Evolutionary conservation across 2,888 invertebrate genomes (phyloP), one percentile per base, ranked within the genome.

Genomic region (Torymus texanus): DNA sequence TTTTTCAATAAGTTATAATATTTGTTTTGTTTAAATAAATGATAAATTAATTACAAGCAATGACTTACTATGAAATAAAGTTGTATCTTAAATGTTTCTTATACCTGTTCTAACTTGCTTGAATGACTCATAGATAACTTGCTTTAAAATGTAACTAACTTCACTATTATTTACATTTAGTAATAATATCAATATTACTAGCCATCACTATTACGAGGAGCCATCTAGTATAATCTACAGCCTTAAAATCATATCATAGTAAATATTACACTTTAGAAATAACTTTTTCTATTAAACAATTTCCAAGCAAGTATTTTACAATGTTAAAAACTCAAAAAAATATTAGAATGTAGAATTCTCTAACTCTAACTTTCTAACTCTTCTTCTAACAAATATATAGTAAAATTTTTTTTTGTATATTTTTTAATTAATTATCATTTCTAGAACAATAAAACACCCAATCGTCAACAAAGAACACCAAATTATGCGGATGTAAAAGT

Each of bases 391-490:
- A 12, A 53, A n/a, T 18, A n/a, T 18, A 72, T 13, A 24, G n/a
- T 58, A 73, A 79, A 21, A 21, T 21, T 29, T 1, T 53, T 21
- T 24, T 53, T 51, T 72, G 4, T 53, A 18, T 63, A 53, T 58
- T 16, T 61, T 66, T 58, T 51, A 41, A 55, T 24, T 53, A 58
- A 21, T n/a, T 8, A 41, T 29, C 18, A 58, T 58, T 41, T 4
- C 21, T 61, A 81, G 81, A 61, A 70, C 41, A 73, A 73, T 18
- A 68, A 14, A 61, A 73, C 79, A 16, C 76, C 79, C 62, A 63
- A 61, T 2, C 50, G 50, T 13, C n/a, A 13, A 18, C 58, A 56
- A 14, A 11, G 16, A 8, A 80, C 84, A 16, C 81, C 83, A 79
- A 58, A 53, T 18, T 21, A 72, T 29, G 82, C 81, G 56, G 70